Evolutionary conservation across 92 coral and sea anemone species (phyloP).

Genomic region (Meandrina meandrites): DNA sequence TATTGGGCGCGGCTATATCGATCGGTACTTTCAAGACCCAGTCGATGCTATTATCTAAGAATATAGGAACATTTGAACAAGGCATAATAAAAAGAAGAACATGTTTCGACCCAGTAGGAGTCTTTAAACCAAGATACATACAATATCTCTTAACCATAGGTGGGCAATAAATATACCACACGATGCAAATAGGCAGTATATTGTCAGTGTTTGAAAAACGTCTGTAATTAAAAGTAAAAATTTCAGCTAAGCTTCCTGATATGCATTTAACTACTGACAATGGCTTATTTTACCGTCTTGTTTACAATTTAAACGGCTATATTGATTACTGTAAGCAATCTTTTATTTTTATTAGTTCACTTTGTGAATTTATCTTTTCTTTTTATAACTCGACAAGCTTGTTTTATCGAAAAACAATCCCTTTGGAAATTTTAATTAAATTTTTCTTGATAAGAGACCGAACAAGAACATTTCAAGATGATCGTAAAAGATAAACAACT

Average conservation of each 20-base stretch:
- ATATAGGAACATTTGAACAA: not conserved
- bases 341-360: not conserved
- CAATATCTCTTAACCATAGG: not conserved
- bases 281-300: not conserved
- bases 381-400: not conserved
- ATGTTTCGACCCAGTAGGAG: constrained; percentile 3
- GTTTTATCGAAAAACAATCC: not conserved
- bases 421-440: constrained; percentile 1
- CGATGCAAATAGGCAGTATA: not conserved
- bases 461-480: not conserved
- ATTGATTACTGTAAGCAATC: not conserved
- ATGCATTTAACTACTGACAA: not conserved
- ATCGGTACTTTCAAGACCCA: no score
- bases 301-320: not conserved
- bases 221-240: not conserved
- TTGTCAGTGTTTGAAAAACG: not conserved
- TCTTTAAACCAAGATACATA: not conserved
- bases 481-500: not conserved
- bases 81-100: not conserved
- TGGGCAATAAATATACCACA: not conserved
- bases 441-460: not conserved
- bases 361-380: not conserved
- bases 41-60: not conserved
- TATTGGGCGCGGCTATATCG: no score
- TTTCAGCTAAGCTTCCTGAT: not conserved